phyloP scores from a whole-genome alignment of 2,888 invertebrate genomes.

The Arge pagana region DNA sequence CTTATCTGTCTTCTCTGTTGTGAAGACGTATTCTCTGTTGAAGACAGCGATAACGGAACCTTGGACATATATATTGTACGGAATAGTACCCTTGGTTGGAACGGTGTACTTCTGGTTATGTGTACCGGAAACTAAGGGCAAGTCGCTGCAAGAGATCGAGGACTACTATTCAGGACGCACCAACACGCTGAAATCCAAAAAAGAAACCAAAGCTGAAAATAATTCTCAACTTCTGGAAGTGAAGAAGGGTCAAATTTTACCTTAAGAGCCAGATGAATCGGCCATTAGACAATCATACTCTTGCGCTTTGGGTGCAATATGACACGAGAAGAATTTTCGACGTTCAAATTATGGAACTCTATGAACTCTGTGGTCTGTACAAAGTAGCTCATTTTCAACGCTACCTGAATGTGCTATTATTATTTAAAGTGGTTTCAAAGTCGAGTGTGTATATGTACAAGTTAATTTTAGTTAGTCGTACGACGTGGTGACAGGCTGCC shows the following conservation, averaged over 20 bases:
- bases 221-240: constrained; percentile 42
- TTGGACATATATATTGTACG: constrained; percentile 68
- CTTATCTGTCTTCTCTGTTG: constrained; percentile 68
- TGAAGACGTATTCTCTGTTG: constrained; percentile 69
- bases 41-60: constrained; percentile 61
- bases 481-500: too few relatives aligned
- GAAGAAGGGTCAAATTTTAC: constrained; percentile 47
- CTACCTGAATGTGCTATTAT: too few relatives aligned
- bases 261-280: too few relatives aligned
- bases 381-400: too few relatives aligned
- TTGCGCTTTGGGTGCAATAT: too few relatives aligned
- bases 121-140: constrained; percentile 72
- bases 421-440: too few relatives aligned
- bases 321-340: too few relatives aligned
- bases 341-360: too few relatives aligned
- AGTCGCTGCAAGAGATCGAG: constrained; percentile 70
- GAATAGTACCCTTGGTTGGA: constrained; percentile 65
- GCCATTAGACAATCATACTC: too few relatives aligned
- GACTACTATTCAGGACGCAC: constrained; percentile 71
- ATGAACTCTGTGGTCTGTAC: too few relatives aligned
- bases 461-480: too few relatives aligned
- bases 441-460: too few relatives aligned
- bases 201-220: constrained; percentile 22
- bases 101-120: constrained; percentile 68
- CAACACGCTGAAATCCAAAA: constrained; percentile 58